Base-by-base conservation (phyloP, 2,797 vertebrate species). In the Esox lucius region DNA sequence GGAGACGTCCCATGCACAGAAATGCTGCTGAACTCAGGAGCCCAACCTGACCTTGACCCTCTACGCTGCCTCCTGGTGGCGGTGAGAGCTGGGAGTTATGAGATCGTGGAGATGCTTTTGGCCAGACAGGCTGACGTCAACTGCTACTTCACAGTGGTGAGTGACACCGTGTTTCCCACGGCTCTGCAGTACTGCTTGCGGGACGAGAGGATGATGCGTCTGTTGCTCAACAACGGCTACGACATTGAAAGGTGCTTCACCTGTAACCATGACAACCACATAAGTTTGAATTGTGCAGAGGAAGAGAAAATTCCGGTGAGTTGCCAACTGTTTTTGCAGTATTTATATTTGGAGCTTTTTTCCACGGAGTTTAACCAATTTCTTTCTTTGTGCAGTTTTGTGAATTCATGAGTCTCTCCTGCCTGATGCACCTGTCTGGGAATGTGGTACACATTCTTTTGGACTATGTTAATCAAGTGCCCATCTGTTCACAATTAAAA, bases 181-280 rank as follows among this genome's bases (percentile, higher is more conserved):
- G 95, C 95, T 65, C 90, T 96, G 81, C 96, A 96, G 81, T 98
- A 97, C 65, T 95, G 95, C 70, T 87, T 98, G 33, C 49, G 91
- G 26, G 95, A 97, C 1, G 95, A 96, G 80, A 89, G 90, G 16
- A 97, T 98, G 96, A 93, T 97, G 90, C 90, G 95, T 56, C 87
- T 98, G 80, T 81, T 98, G 84, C 91, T 97, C 62, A 96, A 95
- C 82, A 85, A 91, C 0, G 97, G 96, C 28, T 98, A 95, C 42
- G 81, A 91, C 1, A 95, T 89, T 67, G 90, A 93, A 31, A 89
- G 86, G 28, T 97, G 95, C 85, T 98, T 98, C 84, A 87, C 86
- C 28, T 98, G 96, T 80, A 84, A 85, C 85, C 95, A 96, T 35
- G 92, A 93, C 35, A 76, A 89, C 83, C 59, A 85, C 13, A 84